Evolutionary conservation across 2,113 vertebrate species (phyloP).

Genomic region (Syngnathus floridae): DNA sequence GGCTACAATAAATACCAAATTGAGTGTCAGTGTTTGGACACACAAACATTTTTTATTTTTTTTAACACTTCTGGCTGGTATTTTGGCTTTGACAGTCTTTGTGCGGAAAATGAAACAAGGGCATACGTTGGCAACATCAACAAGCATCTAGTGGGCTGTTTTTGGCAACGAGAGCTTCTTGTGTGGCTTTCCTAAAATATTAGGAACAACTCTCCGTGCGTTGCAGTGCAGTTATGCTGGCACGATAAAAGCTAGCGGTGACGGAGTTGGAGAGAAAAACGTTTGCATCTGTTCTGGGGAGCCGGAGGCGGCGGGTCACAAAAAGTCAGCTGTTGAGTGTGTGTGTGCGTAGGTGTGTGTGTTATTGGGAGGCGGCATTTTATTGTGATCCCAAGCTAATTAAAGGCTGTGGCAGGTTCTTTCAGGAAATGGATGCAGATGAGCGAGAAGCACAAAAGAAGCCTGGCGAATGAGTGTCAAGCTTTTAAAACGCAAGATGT

Average conservation of each 20-base stretch:
- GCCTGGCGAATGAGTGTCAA: slow-evolving; percentile 28
- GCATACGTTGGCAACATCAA: neutral
- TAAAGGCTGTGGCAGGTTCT: slow-evolving; percentile 5
- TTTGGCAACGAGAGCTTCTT: neutral
- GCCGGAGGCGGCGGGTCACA: slow-evolving; percentile 39
- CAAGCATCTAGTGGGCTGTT: neutral
- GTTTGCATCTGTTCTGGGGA: slow-evolving; percentile 27
- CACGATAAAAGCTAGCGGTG: slow-evolving; percentile 13
- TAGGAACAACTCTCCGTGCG: neutral
- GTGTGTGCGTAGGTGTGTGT: neutral
- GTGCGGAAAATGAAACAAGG: too few species aligned
- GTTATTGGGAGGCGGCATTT: neutral
- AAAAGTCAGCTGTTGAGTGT: slow-evolving; percentile 10
- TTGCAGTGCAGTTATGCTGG: neutral
- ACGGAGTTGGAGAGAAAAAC: slow-evolving; percentile 22
- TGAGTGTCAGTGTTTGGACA: neutral
- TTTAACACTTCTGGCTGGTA: neutral
- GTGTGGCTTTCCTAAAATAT: neutral
- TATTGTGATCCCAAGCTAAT: slow-evolving; percentile 7
- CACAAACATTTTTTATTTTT: neutral
- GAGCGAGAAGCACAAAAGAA: slow-evolving; percentile 29
- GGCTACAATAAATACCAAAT: slow-evolving; percentile 18
- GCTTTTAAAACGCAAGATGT: slow-evolving; percentile 31
- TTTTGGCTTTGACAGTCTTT: too few species aligned
- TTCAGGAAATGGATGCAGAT: slow-evolving; percentile 11